These are phyloP conservation scores for Ephestia elutella DNA, from an alignment of 1,140 invertebrate species.

Conservation along the genomic window DNA sequence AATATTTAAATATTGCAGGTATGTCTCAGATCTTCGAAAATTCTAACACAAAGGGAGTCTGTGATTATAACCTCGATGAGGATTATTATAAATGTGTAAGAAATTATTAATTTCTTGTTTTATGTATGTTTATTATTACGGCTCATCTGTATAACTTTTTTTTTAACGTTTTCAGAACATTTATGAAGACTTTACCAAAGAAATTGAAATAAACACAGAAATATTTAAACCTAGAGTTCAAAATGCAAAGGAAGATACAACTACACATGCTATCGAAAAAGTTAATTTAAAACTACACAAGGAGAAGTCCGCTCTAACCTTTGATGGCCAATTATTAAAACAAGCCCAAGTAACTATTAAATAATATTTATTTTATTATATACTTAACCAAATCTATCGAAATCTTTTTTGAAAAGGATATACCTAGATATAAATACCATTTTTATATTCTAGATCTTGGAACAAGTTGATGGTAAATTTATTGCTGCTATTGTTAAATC, in stretches of 20 bases:
- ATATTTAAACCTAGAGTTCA: conserved; percentile 43
- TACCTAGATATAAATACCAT: no score
- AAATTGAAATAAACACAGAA: conserved; percentile 38
- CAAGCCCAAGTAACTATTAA: conserved; percentile 37
- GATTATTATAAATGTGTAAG: conserved; percentile 54
- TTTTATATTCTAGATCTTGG: conserved; percentile 66
- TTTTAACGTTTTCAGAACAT: conserved; percentile 39
- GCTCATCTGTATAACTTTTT: not conserved
- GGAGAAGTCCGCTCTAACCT: conserved; percentile 38
- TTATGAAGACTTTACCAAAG: conserved; percentile 45
- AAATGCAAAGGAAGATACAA: conserved; percentile 28
- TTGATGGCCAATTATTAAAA: conserved; percentile 38
- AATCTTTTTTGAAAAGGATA: no score
- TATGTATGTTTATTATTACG: no score
- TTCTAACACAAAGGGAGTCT: conserved; percentile 25
- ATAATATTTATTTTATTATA: not conserved
- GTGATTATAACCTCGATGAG: conserved; percentile 27
- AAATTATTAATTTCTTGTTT: not conserved
- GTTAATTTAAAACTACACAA: conserved; percentile 34
- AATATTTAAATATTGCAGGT: conserved; percentile 33
- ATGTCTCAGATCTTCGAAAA: conserved; percentile 52
- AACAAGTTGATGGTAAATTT: conserved; percentile 82
- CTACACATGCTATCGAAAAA: conserved; percentile 35
- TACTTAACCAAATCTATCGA: no score
- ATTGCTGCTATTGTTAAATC: conserved; percentile 70